phyloP scores from a whole-genome alignment of 2,113 vertebrate species.

The Cranoglanis bouderius region DNA sequence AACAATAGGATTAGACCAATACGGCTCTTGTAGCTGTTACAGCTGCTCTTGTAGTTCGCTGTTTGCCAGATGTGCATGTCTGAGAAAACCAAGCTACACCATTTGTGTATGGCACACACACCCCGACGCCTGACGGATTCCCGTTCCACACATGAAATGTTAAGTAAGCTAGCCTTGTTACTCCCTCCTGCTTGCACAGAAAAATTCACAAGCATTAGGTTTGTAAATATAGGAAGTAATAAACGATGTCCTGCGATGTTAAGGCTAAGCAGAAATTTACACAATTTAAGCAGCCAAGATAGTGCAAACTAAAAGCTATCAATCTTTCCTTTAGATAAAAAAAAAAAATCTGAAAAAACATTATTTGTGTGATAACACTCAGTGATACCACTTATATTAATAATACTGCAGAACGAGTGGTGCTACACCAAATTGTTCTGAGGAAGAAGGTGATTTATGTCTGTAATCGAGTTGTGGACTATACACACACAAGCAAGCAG shows the following conservation, averaged over 20 bases:
- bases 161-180: not conserved
- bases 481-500: not conserved
- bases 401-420: not conserved
- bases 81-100: not conserved
- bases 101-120: not conserved
- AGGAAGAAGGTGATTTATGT: not conserved
- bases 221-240: not conserved
- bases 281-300: not conserved
- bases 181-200: not conserved
- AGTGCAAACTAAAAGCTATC: not conserved
- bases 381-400: not conserved
- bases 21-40: not conserved
- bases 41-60: not conserved
- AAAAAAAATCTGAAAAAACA: not conserved
- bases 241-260: not conserved
- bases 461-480: not conserved
- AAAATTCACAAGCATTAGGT: not conserved
- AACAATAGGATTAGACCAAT: not conserved
- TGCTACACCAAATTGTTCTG: not conserved
- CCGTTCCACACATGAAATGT: not conserved
- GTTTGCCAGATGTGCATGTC: not conserved
- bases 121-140: not conserved
- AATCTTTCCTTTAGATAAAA: not conserved
- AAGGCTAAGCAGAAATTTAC: not conserved
- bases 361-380: not conserved